Conservation (phyloP, 2,888 invertebrate genomes). For the Caenorhabditis becei region DNA sequence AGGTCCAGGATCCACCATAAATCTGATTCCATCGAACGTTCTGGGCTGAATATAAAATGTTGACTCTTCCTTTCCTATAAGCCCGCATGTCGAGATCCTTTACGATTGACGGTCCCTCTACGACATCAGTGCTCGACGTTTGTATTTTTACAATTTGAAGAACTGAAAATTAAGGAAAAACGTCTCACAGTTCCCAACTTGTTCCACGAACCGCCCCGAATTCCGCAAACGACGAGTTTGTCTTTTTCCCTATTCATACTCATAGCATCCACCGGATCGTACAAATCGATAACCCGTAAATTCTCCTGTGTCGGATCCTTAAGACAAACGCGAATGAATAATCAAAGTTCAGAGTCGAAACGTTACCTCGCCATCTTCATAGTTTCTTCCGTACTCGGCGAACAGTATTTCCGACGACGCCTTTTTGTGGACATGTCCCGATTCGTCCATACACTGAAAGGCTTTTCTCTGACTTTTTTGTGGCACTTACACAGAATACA, state of each 20-base stretch:
- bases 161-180: conserved; percentile 46
- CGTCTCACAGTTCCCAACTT: not conserved
- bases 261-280: conserved; percentile 69
- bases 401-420: conserved; percentile 54
- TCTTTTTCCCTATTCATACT: conserved; percentile 61
- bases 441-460: conserved; percentile 51
- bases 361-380: conserved; percentile 52
- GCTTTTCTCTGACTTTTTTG: no score
- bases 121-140: not conserved
- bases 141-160: conserved; percentile 62
- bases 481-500: no score
- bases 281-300: conserved; percentile 56
- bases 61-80: conserved; percentile 55
- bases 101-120: conserved; percentile 46
- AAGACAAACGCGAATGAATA: not conserved
- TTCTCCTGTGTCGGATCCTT: conserved; percentile 60
- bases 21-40: conserved; percentile 70
- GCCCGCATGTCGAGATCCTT: conserved; percentile 56
- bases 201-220: conserved; percentile 60
- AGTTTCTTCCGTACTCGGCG: conserved; percentile 38
- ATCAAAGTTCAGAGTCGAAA: not conserved
- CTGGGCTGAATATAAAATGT: conserved; percentile 65
- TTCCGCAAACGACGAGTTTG: conserved; percentile 63
- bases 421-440: conserved; percentile 47
- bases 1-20: conserved; percentile 40